Evolutionary conservation across 2,888 invertebrate genomes (phyloP), one percentile per base, ranked within the genome.

Genomic region (Catotricha subobsoleta): DNA sequence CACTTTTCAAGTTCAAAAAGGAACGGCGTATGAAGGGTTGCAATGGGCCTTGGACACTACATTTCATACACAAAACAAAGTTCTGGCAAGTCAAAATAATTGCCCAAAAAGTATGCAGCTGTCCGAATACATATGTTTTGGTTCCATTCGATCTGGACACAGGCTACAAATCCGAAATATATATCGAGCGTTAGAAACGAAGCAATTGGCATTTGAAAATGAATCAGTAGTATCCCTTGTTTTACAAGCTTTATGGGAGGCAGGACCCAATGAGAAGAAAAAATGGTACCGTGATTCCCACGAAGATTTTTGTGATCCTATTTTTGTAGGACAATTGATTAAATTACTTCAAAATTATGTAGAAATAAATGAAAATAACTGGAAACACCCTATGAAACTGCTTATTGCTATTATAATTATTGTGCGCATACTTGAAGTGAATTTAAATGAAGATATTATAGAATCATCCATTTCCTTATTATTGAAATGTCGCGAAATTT

Each of bases 161-260:
- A 28, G 39, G 12, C 25, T 39, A 6, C 39, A 39, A 16, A 16
- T 23, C 15, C 39, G 39, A 3, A 39, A 39, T 29, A 12, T 39
- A 29, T 39, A 39, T 12, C 29, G 29, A 19, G 29, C 20, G 20
- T 19, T 39, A 12, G 20, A 27, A 29, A 13, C 19, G 18, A 29
- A 39, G n/a, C 29, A 28, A 5, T 10, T 39, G 8, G 28, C 39
- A 18, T 29, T 39, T 29, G 39, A 39, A 29, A 19, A 28, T 2
- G 4, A 28, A 19, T 39, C 39, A 9, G 29, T 39, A 2, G 18
- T 39, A 29, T 27, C 39, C 6, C 12, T 39, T 6, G 10, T 39
- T 6, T 3, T 39, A 18, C 39, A 39, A 29, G 3, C 29, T 10
- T 16, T 39, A n/a, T 39, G 39, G 39, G 39, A 39, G 19, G 3